Base-by-base conservation (phyloP, 2,797 vertebrate genomes). In the Epinephelus malabaricus region DNA sequence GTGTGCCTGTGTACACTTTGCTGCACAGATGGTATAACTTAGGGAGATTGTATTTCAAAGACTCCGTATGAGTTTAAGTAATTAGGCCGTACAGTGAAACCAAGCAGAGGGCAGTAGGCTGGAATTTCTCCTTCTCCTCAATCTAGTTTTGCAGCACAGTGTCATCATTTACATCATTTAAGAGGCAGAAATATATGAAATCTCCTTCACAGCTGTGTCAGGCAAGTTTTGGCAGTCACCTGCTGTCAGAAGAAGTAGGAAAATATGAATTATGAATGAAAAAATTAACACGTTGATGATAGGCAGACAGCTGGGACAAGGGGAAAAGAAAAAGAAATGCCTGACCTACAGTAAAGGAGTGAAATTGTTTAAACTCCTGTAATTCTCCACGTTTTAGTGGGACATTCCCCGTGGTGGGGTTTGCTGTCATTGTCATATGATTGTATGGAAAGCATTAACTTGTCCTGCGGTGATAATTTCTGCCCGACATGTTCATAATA, bases 401-500 rank as follows among this genome's bases (percentile, higher is more conserved):
- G 83, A 83, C 86, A 77, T 76, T 85, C 66, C 79, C 64, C 64
- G 51, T 62, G 40, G 79, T 82, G 84, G 86, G 82, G 66, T 87
- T 87, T 83, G 70, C 86, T 79, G 84, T 93, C 88, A 89, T 79
- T 83, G 78, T 86, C 88, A 83, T 73, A 82, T 76, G 83, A 92
- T 91, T 92, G 86, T 86, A 88, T 93, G 82, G 92, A 93, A 95
- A 89, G 86, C 93, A 90, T 93, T 91, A 84, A 95, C 93, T 95
- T 96, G 92, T 96, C 95, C 95, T 93, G 95, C 90, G 93, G 95
- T 95, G 95, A 93, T 96, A 91, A 96, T 95, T 95, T 96, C 92
- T 95, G 82, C 93, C 88, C 89, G 88, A 94, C 93, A 93, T 94
- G 91, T 95, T 95, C 92, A 89, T 95, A 95, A 95, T 94, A 87